Conservation (phyloP, 53 echinoderm and acorn worm species). For the Patiria pectinifera region DNA sequence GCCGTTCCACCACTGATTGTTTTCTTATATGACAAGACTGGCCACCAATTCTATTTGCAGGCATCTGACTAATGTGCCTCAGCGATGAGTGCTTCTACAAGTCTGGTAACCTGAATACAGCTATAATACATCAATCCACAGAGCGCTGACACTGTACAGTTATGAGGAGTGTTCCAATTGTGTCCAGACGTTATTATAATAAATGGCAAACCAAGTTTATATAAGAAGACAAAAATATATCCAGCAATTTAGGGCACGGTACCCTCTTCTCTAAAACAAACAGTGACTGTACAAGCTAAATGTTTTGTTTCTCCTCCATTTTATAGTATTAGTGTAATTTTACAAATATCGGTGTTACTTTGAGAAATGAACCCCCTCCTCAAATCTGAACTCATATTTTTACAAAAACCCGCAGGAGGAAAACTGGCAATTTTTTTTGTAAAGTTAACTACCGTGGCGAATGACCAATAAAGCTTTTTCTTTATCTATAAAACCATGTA, state of each 20-base stretch:
- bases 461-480: not conserved
- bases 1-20: not conserved
- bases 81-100: conserved; percentile 13
- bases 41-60: not conserved
- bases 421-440: not conserved
- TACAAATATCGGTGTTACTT: conserved; percentile 38
- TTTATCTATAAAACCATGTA: conserved; percentile 10
- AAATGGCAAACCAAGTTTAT: conserved; percentile 27
- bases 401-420: not conserved
- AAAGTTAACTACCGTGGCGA: not conserved
- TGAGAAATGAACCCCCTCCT: conserved; percentile 1
- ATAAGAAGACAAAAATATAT: conserved; percentile 63
- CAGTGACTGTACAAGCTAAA: conserved; percentile 59
- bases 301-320: not conserved
- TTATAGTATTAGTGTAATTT: not conserved
- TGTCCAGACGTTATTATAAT: conserved; percentile 1
- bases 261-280: conserved; percentile 37
- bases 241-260: conserved; percentile 49
- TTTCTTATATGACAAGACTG: not conserved
- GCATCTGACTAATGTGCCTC: not conserved
- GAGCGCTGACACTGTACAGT: conserved; percentile 1
- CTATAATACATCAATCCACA: not conserved
- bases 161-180: not conserved
- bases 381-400: conserved; percentile 22
- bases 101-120: not conserved